Evolutionary conservation across 2,888 invertebrate genomes (phyloP).

Genomic region (Clivina fossor): DNA sequence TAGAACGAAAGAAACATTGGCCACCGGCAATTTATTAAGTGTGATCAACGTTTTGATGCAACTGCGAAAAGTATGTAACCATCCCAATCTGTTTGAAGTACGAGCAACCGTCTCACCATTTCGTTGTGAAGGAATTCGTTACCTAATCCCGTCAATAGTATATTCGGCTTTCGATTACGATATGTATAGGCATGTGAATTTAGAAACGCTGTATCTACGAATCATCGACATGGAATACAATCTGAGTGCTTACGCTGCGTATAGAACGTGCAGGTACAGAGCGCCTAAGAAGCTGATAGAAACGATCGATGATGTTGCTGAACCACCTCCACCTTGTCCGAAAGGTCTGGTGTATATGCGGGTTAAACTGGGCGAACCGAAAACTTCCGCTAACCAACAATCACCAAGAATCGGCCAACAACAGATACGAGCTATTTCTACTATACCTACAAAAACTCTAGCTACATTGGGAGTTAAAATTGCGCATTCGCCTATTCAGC

Average conservation of each 20-base stretch:
- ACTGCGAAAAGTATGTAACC: slow-evolving; percentile 95
- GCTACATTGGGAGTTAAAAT: slow-evolving; percentile 12
- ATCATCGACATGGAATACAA: slow-evolving; percentile 67
- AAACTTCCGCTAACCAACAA: slow-evolving; percentile 21
- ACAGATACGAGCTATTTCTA: slow-evolving; percentile 7
- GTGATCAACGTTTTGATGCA: slow-evolving; percentile 98
- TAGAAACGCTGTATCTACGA: slow-evolving; percentile 65
- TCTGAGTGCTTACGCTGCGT: slow-evolving; percentile 80
- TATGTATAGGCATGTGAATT: slow-evolving; percentile 67
- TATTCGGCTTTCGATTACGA: slow-evolving; percentile 71
- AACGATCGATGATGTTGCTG: slow-evolving; percentile 64
- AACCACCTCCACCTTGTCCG: slow-evolving; percentile 65
- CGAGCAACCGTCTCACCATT: slow-evolving; percentile 94
- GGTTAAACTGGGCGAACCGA: slow-evolving; percentile 53
- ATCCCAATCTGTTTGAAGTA: slow-evolving; percentile 97
- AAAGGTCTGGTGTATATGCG: slow-evolving; percentile 66
- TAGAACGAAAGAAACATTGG: slow-evolving; percentile 91
- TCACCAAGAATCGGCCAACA: slow-evolving; percentile 5
- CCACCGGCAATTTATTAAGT: slow-evolving; percentile 89
- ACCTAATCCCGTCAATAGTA: slow-evolving; percentile 70
- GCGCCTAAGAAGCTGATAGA: slow-evolving; percentile 71
- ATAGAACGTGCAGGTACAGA: slow-evolving; percentile 74
- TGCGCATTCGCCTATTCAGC: slow-evolving; percentile 12
- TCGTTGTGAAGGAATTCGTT: slow-evolving; percentile 76
- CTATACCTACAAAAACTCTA: slow-evolving; percentile 6